phyloP scores from a whole-genome alignment of 2,797 vertebrate genomes.

The Furcifer pardalis region DNA sequence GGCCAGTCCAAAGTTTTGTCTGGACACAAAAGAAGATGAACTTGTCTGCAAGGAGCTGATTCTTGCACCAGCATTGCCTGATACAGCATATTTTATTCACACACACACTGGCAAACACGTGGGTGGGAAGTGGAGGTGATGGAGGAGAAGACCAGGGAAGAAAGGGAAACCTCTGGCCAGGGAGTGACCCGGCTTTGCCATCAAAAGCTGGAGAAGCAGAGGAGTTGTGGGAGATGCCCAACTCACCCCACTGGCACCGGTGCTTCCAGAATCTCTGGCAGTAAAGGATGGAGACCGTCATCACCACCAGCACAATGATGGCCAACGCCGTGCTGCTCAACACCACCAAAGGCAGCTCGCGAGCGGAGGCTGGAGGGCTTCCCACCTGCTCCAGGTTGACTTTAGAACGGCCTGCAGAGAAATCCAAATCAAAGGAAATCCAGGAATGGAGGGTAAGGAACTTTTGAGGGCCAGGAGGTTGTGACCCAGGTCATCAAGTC shows the following conservation, averaged over 20 bases:
- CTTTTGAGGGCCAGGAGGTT: no score
- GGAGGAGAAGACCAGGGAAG: no score
- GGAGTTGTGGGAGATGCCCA: background rate
- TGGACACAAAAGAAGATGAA: constrained; percentile 19
- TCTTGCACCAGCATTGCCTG: background rate
- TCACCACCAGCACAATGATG: constrained; percentile 68
- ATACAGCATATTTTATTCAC: background rate
- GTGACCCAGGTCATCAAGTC: no score
- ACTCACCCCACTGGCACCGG: constrained; percentile 72
- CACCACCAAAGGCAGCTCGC: constrained; percentile 70
- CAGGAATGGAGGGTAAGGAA: no score
- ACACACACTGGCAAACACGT: background rate
- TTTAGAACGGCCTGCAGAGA: constrained; percentile 70
- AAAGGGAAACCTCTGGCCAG: rapidly evolving
- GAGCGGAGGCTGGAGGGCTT: constrained; percentile 49
- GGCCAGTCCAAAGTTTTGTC: no score
- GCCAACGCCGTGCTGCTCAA: constrained; percentile 73
- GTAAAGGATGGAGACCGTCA: constrained; percentile 73
- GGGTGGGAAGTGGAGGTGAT: no score
- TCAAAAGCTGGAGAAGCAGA: background rate
- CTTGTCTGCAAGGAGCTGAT: background rate
- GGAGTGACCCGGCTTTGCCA: background rate
- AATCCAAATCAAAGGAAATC: background rate
- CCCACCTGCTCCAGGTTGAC: constrained; percentile 63
- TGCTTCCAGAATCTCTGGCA: constrained; percentile 74